Conservation (phyloP, 2,797 vertebrate genomes). For the Xyrichtys novacula region DNA sequence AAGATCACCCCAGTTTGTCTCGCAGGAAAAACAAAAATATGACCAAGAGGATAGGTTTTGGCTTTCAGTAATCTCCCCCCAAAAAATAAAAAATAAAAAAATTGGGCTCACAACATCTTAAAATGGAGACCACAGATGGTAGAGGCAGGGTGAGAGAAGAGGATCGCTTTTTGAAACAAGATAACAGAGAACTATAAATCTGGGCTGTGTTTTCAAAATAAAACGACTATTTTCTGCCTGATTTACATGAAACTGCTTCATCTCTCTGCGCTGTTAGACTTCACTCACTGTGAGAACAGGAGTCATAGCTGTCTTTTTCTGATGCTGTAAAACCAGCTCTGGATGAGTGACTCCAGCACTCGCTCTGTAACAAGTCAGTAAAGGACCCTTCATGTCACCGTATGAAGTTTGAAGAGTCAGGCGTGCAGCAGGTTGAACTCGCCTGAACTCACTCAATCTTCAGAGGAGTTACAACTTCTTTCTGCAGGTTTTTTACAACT, state of each 20-base stretch:
- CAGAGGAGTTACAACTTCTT: no score
- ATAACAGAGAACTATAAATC: conserved; percentile 25
- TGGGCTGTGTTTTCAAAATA: conserved; percentile 27
- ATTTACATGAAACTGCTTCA: conserved; percentile 26
- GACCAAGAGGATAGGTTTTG: conserved; percentile 23
- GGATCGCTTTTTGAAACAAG: conserved; percentile 16
- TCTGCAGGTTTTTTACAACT: no score
- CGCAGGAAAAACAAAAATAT: conserved; percentile 12
- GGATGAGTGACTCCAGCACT: conserved; percentile 2
- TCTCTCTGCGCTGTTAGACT: conserved; percentile 10
- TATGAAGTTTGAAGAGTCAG: conserved; percentile 12
- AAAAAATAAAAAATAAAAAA: not conserved
- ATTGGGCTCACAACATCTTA: conserved; percentile 14
- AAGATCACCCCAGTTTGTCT: conserved; percentile 2
- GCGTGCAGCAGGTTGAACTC: conserved; percentile 26
- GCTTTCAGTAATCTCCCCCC: conserved; percentile 21
- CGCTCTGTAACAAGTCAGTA: not conserved
- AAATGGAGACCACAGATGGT: conserved; percentile 37
- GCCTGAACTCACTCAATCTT: conserved; percentile 7
- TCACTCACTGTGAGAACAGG: not conserved
- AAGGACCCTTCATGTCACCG: conserved; percentile 13
- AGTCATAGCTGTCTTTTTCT: not conserved
- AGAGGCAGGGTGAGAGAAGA: conserved; percentile 20
- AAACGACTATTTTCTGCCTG: conserved; percentile 16
- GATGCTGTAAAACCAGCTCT: conserved; percentile 13